Percentiles rank a stretch among this genome's conserved stretches.
phyloP scores from a whole-genome alignment of 2,113 vertebrate genomes.

The Telmatochromis sp. region DNA sequence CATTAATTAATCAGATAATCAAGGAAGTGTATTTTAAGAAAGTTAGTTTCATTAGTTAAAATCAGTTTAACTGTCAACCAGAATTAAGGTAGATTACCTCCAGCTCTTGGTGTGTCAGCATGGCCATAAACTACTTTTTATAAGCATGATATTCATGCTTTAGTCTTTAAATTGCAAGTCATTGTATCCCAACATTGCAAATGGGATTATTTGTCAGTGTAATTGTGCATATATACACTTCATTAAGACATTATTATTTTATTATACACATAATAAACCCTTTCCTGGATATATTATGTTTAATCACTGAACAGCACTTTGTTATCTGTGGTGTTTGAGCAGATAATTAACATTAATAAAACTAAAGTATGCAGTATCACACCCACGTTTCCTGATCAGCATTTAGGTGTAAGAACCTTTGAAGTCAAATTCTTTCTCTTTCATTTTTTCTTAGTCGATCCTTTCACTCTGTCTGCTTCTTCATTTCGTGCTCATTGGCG shows the following conservation, averaged over 20 bases:
- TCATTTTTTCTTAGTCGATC: not conserved
- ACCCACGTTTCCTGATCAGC: not conserved
- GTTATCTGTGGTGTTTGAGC: not conserved
- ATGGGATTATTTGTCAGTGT: not conserved
- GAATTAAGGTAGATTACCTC: not conserved
- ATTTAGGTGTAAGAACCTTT: not conserved
- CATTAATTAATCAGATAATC: accelerated
- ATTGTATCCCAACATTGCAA: not conserved
- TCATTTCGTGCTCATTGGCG: not conserved
- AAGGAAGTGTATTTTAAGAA: not conserved
- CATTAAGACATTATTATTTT: not conserved
- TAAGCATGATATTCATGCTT: not conserved
- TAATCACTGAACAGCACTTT: not conserved
- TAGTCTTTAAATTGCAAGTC: not conserved
- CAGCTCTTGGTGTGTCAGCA: not conserved
- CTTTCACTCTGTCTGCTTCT: not conserved
- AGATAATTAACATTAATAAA: not conserved
- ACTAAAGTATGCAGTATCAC: not conserved
- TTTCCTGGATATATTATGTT: not conserved
- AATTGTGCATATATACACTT: not conserved
- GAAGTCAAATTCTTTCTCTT: not conserved
- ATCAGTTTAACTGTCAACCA: not conserved
- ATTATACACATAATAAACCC: not conserved
- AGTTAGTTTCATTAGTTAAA: not conserved
- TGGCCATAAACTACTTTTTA: not conserved